Evolutionary conservation across 2,888 invertebrate species (phyloP).

Genomic region (Agrypnus murinus): DNA sequence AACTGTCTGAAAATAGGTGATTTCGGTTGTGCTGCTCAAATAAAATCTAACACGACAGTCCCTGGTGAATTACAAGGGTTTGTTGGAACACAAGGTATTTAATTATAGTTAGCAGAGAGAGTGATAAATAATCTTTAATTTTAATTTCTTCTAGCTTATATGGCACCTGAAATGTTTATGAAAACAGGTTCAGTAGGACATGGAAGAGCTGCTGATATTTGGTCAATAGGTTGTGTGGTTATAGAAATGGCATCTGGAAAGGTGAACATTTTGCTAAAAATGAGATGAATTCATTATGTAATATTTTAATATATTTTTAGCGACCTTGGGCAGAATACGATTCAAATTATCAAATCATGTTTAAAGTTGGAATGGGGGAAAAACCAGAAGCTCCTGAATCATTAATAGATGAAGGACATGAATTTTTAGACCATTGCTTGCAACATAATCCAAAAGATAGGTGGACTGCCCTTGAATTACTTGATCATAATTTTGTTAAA

Average conservation of each 20-base stretch:
- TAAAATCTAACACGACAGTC: conserved; percentile 90
- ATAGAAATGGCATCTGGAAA: conserved; percentile 96
- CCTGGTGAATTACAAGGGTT: conserved; percentile 91
- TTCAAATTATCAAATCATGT: conserved; percentile 96
- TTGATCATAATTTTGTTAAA: conserved; percentile 86
- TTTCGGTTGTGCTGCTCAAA: conserved; percentile 95
- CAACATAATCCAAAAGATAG: conserved; percentile 86
- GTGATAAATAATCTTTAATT: background rate
- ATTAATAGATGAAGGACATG: conserved; percentile 87
- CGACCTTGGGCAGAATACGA: conserved; percentile 95
- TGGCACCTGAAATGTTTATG: conserved; percentile 97
- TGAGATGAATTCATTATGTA: no score
- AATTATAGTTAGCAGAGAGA: background rate
- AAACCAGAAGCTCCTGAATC: conserved; percentile 83
- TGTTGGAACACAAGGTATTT: conserved; percentile 92
- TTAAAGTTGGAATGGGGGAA: conserved; percentile 95
- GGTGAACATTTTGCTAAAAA: conserved; percentile 71
- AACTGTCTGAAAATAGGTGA: conserved; percentile 94
- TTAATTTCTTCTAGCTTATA: conserved; percentile 80
- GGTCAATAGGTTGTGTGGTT: conserved; percentile 97
- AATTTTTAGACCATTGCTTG: conserved; percentile 86
- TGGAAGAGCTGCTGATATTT: conserved; percentile 95
- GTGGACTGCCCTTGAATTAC: conserved; percentile 81
- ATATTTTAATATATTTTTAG: conserved; percentile 70
- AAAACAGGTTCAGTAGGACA: conserved; percentile 86